Conservation (phyloP, 2,888 invertebrate genomes). For the Mesopsocus fuscifrons region DNA sequence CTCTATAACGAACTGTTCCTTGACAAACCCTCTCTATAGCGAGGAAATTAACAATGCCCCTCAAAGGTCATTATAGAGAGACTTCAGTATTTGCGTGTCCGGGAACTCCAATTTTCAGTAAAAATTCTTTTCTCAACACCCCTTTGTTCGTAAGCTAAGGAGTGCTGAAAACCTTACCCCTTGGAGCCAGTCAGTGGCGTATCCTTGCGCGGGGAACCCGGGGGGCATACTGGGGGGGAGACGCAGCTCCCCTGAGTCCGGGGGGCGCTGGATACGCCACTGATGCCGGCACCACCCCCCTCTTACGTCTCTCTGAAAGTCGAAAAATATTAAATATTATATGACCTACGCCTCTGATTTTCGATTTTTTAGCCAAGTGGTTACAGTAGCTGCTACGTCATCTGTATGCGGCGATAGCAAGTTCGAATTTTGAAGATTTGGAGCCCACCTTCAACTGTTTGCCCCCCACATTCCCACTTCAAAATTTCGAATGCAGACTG, state of each 20-base stretch:
- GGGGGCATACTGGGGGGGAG: constrained; percentile 27
- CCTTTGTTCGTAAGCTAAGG: too few species aligned
- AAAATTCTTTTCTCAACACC: too few species aligned
- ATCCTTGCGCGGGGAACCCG: constrained; percentile 40
- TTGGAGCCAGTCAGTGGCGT: constrained; percentile 46
- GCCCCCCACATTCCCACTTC: too few species aligned
- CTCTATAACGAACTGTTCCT: too few species aligned
- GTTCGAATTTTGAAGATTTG: background rate
- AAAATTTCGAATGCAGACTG: too few species aligned
- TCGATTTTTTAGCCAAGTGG: background rate
- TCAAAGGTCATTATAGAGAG: too few species aligned
- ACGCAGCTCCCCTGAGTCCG: constrained; percentile 17
- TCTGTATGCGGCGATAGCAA: background rate
- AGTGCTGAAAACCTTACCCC: constrained; percentile 7
- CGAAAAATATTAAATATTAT: constrained; percentile 19
- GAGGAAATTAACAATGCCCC: too few species aligned
- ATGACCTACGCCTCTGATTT: background rate
- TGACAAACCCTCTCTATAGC: too few species aligned
- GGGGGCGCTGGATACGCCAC: constrained; percentile 28
- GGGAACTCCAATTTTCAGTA: too few species aligned
- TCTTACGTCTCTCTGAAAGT: constrained; percentile 15
- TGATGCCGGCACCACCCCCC: constrained; percentile 25
- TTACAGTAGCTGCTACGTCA: background rate
- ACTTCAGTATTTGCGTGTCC: too few species aligned
- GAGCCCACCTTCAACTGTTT: too few species aligned